Evolutionary conservation across 2,113 vertebrate genomes (phyloP), one percentile per base, ranked within the genome.

Genomic region (Cacatua alba): DNA sequence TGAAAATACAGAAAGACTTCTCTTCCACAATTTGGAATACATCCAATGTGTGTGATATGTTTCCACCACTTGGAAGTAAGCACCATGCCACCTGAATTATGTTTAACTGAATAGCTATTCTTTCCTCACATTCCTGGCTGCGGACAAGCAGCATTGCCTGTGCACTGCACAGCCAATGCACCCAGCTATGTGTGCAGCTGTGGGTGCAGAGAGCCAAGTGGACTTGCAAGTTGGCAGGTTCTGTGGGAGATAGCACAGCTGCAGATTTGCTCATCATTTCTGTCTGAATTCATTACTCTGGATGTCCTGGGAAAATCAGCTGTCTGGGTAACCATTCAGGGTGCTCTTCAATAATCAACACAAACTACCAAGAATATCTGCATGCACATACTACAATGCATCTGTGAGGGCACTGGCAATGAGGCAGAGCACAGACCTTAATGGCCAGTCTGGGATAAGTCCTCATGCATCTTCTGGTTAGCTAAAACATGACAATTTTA

Each of bases 41-140:
- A 2, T 26, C n/a, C 25, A 46, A 29, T 19, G 25, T 0, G 1
- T 23, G 19, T 8, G 4, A 37, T 26, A 41, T 2, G 26, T 15
- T 35, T 78, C 51, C 9, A 3, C 18, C 49, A 19, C 51, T 44
- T 64, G n/a, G 48, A 86, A 19, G 13, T 35, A 77, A 72, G 35
- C 48, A 57, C 13, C 9, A 12, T 46, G 17, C 16, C 68, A 83
- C 0, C 53, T 46, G 19, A 86, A 44, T 33, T 11, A 24, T 6
- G 19, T 63, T 88, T 70, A 41, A 19, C 60, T 55, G 16, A 69
- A 59, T 0, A 51, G 19, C 25, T n/a, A 11, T 65, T 85, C 59
- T 31, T 79, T 51, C n/a, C 35, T 80, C 35, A 15, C 3, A 8
- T n/a, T 59, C 16, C 46, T 43, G n/a, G 68, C 59, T 52, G 41